Evolutionary conservation across 2,888 invertebrate genomes (phyloP), one percentile per base, ranked within the genome.

Genomic region (Caenorhabditis wallacei): DNA sequence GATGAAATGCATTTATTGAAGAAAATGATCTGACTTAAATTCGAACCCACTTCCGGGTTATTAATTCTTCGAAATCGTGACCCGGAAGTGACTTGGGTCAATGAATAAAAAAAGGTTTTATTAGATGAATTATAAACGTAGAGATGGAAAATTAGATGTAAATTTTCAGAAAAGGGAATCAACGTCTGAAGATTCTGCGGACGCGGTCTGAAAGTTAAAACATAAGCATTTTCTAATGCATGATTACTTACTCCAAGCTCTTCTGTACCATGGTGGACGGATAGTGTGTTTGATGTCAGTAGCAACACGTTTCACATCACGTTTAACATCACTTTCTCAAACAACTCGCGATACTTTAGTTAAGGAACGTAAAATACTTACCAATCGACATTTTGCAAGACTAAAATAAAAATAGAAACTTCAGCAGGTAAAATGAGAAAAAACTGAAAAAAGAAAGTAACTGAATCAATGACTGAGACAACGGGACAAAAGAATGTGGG

Each of bases 181-280:
- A 84, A 16, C 86, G 69, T 24, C 59, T 80, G 81, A 86, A 84
- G 20, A 80, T 46, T 18, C 76, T 63, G 13, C 80, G 80, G 40
- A 86, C 82, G 35, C 86, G 72, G 30, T 86, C 86, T 86, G 81
- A 74, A 86, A 53, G 78, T 16, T 26, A 46, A 20, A 13, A 18
- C 35, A 40, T 24, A 11, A 37, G 8, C 18, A 13, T 40, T 10
- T 48, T 7, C 8, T 18, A 40, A 18, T 40, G 13, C 7, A 7
- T 1, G 8, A 57, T 18, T 8, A 37, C 63, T 69, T 18, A 86
- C 86, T 84, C 86, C 86, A 86, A 16, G 86, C 84, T 83, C 86
- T 69, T 71, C 84, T 54, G 72, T 86, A 86, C 86, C 86, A 86
- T 64, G 86, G 86, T 18, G 86, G 86, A 37, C 86, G 80, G 30